A percentile compares a stretch with the other conserved stretches of the same genome.
Evolutionary conservation across 2,113 vertebrate species (phyloP).

Genomic region (Psilopsiagon aymara): DNA sequence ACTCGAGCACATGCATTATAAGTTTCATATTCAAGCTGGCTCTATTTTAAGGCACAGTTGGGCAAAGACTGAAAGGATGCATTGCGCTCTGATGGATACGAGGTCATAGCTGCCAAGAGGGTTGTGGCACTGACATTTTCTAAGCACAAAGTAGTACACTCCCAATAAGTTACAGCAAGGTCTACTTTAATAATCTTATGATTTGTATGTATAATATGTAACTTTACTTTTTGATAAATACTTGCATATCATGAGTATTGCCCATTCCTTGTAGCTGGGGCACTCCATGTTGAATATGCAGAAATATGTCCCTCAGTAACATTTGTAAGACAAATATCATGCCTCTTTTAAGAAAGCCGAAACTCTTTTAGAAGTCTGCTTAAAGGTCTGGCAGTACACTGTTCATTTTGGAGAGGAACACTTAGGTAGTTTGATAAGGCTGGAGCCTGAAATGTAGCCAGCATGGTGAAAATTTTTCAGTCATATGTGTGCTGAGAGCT

Average conservation of each 20-base stretch:
- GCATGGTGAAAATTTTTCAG: accelerated
- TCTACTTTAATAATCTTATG: neutral
- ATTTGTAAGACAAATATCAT: neutral
- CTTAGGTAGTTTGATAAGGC: neutral
- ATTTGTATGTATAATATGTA: neutral
- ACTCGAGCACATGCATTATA: neutral
- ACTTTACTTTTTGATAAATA: neutral
- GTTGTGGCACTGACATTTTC: neutral
- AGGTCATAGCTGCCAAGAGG: neutral
- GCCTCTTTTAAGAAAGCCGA: neutral
- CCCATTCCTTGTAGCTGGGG: neutral
- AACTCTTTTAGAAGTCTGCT: neutral
- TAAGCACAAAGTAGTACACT: neutral
- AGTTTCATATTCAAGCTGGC: neutral
- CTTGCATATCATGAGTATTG: neutral
- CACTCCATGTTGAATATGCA: neutral
- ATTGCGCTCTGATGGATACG: neutral
- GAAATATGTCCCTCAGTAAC: neutral
- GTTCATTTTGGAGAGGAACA: neutral
- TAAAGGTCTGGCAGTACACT: neutral
- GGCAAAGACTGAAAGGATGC: neutral
- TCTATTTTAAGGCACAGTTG: neutral
- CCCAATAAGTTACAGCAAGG: neutral
- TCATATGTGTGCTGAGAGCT: accelerated
- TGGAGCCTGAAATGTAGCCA: neutral